Conservation (phyloP, 2,113 vertebrate genomes). For the Delphinus delphis region DNA sequence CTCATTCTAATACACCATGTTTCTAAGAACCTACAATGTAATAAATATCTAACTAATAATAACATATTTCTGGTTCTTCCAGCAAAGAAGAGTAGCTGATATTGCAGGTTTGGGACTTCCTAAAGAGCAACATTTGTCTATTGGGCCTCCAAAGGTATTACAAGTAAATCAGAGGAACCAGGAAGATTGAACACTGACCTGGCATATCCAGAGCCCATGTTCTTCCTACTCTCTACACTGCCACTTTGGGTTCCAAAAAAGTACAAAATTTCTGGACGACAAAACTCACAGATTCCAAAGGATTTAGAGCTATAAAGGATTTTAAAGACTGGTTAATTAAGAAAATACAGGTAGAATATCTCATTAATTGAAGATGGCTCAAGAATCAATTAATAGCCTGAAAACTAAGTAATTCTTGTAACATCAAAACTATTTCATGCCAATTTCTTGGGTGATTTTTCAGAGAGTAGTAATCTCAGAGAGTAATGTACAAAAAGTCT, state of each 20-base stretch:
- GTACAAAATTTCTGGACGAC: background rate
- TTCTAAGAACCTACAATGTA: background rate
- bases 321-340: background rate
- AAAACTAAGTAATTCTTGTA: background rate
- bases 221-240: background rate
- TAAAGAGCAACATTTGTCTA: background rate
- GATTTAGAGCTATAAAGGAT: background rate
- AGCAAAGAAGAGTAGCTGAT: background rate
- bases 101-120: background rate
- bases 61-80: background rate
- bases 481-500: background rate
- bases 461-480: background rate
- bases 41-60: background rate
- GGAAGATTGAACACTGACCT: background rate
- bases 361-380: background rate
- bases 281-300: background rate
- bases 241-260: background rate
- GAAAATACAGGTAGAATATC: background rate
- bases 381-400: background rate
- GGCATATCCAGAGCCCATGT: background rate
- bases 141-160: background rate
- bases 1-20: background rate
- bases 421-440: background rate
- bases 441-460: slow-evolving; percentile 35
- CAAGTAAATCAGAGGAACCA: background rate